Percentiles rank a stretch among this genome's conserved stretches.
These are phyloP conservation scores for Ischnus inquisitorius DNA, from an alignment of 2,888 invertebrate genomes.

Conservation along the genomic window DNA sequence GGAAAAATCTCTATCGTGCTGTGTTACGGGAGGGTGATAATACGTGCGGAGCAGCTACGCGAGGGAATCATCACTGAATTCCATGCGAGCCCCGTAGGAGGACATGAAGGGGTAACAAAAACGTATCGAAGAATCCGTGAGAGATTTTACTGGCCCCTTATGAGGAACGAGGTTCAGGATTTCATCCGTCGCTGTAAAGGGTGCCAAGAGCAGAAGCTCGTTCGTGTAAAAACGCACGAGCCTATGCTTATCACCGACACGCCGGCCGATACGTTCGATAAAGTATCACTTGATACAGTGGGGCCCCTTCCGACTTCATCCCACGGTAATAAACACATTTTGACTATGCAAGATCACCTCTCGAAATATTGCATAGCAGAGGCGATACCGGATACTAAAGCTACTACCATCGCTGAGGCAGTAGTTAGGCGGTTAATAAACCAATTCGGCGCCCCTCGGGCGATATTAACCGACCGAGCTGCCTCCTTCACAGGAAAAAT, in stretches of 20 bases:
- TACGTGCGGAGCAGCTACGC: not conserved
- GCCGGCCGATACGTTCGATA: not conserved
- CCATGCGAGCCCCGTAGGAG: conserved; percentile 24
- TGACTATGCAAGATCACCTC: conserved; percentile 66
- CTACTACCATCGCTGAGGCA: conserved; percentile 56
- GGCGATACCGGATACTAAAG: conserved; percentile 44
- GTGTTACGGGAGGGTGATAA: conserved; percentile 23
- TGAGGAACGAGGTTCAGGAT: conserved; percentile 59
- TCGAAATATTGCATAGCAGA: conserved; percentile 62
- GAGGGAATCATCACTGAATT: conserved; percentile 31
- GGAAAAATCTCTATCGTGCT: not conserved
- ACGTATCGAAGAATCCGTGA: conserved; percentile 48
- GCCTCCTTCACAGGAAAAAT: conserved; percentile 44
- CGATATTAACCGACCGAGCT: conserved; percentile 58
- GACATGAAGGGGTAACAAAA: conserved; percentile 57
- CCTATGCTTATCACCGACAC: conserved; percentile 69
- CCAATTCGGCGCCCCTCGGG: conserved; percentile 53
- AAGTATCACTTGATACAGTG: not conserved
- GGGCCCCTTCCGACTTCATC: conserved; percentile 64
- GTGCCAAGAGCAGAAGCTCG: conserved; percentile 47
- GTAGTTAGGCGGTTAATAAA: conserved; percentile 47
- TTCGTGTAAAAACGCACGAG: conserved; percentile 54
- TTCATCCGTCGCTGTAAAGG: conserved; percentile 62
- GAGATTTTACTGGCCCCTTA: conserved; percentile 64
- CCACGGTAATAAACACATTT: conserved; percentile 60